These are phyloP conservation scores for Helogale parvula DNA, from an alignment of 2,113 vertebrate genomes.

Conservation along the genomic window DNA sequence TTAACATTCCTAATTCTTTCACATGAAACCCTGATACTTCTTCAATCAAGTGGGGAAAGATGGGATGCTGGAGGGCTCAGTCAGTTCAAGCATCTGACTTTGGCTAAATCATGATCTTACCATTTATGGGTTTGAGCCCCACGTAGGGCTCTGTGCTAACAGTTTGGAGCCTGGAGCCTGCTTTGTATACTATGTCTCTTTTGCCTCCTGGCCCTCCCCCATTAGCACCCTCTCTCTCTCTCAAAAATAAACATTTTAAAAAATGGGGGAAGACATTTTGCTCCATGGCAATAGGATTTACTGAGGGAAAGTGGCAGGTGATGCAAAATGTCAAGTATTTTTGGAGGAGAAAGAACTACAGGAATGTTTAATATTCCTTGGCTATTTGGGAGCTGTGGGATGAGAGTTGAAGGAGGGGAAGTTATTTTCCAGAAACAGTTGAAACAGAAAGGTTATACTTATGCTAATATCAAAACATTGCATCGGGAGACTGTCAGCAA, in stretches of 20 bases:
- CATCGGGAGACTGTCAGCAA: not conserved
- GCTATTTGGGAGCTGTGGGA: not conserved
- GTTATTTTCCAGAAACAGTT: not conserved
- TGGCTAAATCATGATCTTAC: too few species aligned
- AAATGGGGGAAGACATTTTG: not conserved
- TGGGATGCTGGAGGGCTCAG: too few species aligned
- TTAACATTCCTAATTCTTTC: not conserved
- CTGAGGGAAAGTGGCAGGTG: not conserved
- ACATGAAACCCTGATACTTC: not conserved
- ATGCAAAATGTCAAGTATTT: not conserved
- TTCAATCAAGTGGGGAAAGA: not conserved
- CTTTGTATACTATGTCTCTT: too few species aligned
- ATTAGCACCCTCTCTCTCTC: too few species aligned
- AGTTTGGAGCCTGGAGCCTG: too few species aligned
- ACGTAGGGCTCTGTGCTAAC: too few species aligned
- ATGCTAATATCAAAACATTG: not conserved
- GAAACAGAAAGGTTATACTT: not conserved
- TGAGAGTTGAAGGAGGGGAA: not conserved
- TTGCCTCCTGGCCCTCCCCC: too few species aligned
- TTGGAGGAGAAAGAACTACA: not conserved
- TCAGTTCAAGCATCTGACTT: too few species aligned
- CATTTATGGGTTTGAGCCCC: too few species aligned
- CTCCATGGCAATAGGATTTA: not conserved
- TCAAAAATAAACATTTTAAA: too few species aligned
- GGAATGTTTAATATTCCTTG: not conserved